A percentile compares a stretch with the other conserved stretches of the same genome.
phyloP scores from a whole-genome alignment of 2,113 vertebrate species.

The Silurus glanis region DNA sequence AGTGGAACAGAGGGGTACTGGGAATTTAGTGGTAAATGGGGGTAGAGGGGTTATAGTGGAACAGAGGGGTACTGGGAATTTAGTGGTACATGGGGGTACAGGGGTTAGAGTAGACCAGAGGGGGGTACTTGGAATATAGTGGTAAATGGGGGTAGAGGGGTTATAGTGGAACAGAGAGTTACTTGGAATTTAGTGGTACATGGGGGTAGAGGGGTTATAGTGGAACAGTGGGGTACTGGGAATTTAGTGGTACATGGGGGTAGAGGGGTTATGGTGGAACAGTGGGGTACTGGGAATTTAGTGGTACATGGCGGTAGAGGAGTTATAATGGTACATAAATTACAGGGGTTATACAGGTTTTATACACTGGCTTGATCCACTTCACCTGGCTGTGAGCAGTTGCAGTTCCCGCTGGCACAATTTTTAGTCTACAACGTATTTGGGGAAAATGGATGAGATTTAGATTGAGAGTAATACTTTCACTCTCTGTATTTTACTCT shows the following conservation, averaged over 20 bases:
- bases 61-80: background rate
- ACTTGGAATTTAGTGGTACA: too few relatives aligned
- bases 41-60: background rate
- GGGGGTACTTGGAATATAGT: background rate
- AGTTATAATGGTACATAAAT: background rate
- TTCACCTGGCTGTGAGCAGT: background rate
- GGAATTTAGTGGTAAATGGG: background rate
- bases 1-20: background rate
- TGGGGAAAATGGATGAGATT: background rate
- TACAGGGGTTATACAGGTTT: too few relatives aligned
- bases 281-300: background rate
- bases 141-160: background rate
- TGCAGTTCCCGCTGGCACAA: background rate
- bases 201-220: too few relatives aligned
- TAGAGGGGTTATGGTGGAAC: too few relatives aligned
- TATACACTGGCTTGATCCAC: background rate
- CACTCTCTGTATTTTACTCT: background rate
- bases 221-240: background rate
- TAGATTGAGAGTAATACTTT: background rate
- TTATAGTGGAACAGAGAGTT: background rate
- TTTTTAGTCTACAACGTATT: background rate
- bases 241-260: background rate
- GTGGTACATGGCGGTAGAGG: background rate
- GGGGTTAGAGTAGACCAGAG: too few relatives aligned
- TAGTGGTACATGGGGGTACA: background rate